Evolutionary conservation across 37 sponge, comb jelly and placozoan species (phyloP).

Genomic region (Oopsacas minuta): DNA sequence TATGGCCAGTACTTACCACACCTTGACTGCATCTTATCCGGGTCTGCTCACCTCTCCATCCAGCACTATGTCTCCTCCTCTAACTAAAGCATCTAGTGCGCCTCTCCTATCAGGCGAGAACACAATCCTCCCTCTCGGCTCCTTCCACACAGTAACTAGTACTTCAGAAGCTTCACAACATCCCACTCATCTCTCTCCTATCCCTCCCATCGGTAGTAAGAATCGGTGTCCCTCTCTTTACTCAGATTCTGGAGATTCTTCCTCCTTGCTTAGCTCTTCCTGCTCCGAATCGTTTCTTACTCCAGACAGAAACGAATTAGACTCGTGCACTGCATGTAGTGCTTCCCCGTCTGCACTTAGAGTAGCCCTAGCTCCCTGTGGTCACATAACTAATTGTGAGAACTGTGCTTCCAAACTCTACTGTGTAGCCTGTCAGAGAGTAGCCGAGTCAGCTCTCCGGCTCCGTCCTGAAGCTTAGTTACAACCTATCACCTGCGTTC

Average conservation of each 20-base stretch:
- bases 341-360: not conserved
- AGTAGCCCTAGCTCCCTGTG: not conserved
- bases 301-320: not conserved
- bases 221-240: conserved; percentile 4
- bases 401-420: not conserved
- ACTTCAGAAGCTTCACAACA: not conserved
- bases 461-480: not conserved
- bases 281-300: not conserved
- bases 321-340: not conserved
- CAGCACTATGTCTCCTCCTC: not conserved
- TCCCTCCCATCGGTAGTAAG: conserved; percentile 5
- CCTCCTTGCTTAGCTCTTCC: not conserved
- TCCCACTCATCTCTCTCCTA: not conserved
- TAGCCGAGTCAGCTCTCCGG: not conserved
- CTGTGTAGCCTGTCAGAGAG: not conserved
- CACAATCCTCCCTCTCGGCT: conserved; percentile 15
- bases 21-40: not conserved
- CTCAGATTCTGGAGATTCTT: conserved; percentile 2
- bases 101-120: not conserved
- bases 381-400: not conserved
- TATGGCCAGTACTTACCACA: not conserved
- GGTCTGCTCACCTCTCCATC: not conserved
- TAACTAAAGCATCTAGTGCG: not conserved
- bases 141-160: not conserved
- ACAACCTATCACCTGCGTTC: not conserved